Evolutionary conservation across 2,888 invertebrate genomes (phyloP).

Genomic region (Yponomeuta malinellus): DNA sequence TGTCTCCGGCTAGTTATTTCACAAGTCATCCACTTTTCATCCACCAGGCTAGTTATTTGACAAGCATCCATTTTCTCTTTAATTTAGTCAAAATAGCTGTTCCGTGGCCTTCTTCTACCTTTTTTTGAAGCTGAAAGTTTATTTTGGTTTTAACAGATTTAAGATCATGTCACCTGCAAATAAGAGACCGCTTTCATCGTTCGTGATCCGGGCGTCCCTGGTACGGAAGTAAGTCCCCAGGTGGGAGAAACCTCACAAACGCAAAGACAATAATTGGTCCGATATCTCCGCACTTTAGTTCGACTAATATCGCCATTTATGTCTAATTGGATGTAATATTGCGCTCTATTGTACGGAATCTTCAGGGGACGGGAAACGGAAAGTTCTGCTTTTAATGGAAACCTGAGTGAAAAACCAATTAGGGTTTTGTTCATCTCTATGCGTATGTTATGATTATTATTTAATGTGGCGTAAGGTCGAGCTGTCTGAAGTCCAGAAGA

Average conservation of each 20-base stretch:
- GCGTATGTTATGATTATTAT: too few relatives aligned
- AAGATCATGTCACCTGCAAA: too few relatives aligned
- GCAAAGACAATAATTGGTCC: constrained; percentile 20
- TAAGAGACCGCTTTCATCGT: constrained; percentile 1
- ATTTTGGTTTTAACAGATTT: too few relatives aligned
- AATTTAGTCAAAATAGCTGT: too few relatives aligned
- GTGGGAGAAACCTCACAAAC: constrained; percentile 18
- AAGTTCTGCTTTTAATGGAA: neutral
- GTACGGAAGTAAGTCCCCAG: constrained; percentile 15
- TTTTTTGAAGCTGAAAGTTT: too few relatives aligned
- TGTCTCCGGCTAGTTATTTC: too few relatives aligned
- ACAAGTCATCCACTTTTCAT: too few relatives aligned
- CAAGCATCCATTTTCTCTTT: too few relatives aligned
- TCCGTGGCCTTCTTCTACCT: too few relatives aligned
- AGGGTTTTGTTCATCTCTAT: neutral
- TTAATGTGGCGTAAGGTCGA: too few relatives aligned
- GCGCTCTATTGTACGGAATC: constrained; percentile 14
- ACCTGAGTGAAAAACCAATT: neutral
- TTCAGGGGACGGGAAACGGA: constrained; percentile 2
- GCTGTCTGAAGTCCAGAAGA: too few relatives aligned
- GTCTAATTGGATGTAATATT: constrained; percentile 14
- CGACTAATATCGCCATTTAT: constrained; percentile 15
- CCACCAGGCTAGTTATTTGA: too few relatives aligned
- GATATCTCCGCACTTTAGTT: constrained; percentile 17
- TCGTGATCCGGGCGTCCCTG: neutral